Base-by-base conservation (phyloP, 2,113 vertebrate genomes). In the Riparia riparia region DNA sequence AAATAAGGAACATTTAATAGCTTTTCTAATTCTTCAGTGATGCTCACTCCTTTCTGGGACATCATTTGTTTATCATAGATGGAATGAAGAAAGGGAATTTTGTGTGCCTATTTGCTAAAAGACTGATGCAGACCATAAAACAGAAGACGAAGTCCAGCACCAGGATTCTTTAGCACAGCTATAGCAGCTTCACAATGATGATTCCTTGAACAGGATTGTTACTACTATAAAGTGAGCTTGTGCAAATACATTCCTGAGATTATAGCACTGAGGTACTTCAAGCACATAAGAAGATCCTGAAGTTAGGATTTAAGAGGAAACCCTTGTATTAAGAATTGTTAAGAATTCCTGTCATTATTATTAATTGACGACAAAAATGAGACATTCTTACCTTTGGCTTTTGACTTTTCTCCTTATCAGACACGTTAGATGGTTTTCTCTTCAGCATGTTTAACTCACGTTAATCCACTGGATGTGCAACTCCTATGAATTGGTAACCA, bases 321-420 rank as follows among this genome's bases (percentile, higher is more conserved):
- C 12, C 1, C 6, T 68, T 1, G 0, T 66, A 85, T 51, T 66
- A 66, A 83, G 77, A 82, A 47, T 14, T 39, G 12, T 19, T 47
- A 77, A 29, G 17, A 64, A 50, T 37, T 80, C 82, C n/a, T 34
- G 8, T 44, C 17, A 12, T 28, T 86, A 65, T 44, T 82, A 51
- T 83, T 68, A 10, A 65, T 10, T 77, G 41, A 26, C 3, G 3
- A n/a, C 78, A 77, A 86, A 69, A 76, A n/a, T 11, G 16, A 90
- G 93, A 65, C 53, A 31, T 39, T 42, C 98, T 96, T 98, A 99
- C 99, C 99, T 99, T 99, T 49, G 98, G 98, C 68, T 98, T 99
- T 83, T 98, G 98, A 42, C 94, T 97, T 97, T 98, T 99, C 84
- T 98, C 98, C 81, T 99, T 99, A 69, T 99, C 98, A 66, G 99